Conservation (phyloP, 1,140 invertebrate genomes). For the Atta texana region DNA sequence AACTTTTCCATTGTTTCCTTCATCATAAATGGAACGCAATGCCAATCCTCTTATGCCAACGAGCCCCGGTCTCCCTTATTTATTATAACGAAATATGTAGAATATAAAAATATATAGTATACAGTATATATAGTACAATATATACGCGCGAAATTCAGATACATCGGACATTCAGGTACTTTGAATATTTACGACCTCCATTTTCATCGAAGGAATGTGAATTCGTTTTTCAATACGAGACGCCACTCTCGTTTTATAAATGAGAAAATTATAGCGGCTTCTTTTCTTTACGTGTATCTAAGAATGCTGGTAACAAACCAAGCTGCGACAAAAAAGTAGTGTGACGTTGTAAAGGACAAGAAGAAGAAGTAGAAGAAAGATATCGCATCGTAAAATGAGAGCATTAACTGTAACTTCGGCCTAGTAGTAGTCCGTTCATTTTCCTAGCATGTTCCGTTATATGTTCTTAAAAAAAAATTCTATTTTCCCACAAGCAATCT, state of each 20-base stretch:
- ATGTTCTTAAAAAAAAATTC: constrained; percentile 67
- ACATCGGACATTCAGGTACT: neutral
- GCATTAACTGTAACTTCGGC: constrained; percentile 72
- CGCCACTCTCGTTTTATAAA: neutral
- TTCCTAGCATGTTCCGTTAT: constrained; percentile 71
- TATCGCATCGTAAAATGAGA: constrained; percentile 63
- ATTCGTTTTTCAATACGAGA: constrained; percentile 5
- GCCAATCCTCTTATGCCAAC: no score
- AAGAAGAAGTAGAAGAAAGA: constrained; percentile 37
- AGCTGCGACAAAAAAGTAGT: neutral
- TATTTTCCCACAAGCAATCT: constrained; percentile 67
- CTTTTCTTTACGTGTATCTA: neutral
- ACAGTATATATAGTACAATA: neutral
- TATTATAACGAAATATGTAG: neutral
- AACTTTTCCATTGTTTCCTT: no score
- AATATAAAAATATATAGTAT: neutral
- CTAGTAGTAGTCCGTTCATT: constrained; percentile 65
- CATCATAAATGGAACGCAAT: no score
- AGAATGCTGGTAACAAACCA: neutral
- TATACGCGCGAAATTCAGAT: neutral
- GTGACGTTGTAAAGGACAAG: constrained; percentile 1
- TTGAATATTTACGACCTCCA: constrained; percentile 2
- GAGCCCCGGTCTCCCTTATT: no score
- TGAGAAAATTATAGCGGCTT: constrained; percentile 5
- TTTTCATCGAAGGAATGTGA: constrained; percentile 17